Conservation (phyloP, 2,797 vertebrate species). For the Pelodytes ibericus region DNA sequence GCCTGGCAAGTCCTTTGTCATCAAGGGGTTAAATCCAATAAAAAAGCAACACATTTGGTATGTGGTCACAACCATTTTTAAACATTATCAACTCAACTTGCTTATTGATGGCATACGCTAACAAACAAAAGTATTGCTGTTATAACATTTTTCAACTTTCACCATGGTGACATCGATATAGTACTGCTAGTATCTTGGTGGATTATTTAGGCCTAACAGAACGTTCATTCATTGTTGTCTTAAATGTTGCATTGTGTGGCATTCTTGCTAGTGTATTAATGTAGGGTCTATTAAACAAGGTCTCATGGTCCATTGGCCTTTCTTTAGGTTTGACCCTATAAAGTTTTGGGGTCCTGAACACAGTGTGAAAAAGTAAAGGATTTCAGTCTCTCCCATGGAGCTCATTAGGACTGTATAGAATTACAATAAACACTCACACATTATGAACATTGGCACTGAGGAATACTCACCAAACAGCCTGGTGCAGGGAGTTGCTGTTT, state of each 20-base stretch:
- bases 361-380: conserved; percentile 85
- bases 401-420: conserved; percentile 98
- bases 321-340: conserved; percentile 87
- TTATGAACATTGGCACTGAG: conserved; percentile 89
- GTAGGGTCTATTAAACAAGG: conserved; percentile 80
- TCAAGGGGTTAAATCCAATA: no score
- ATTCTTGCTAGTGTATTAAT: conserved; percentile 83
- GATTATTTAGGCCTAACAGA: conserved; percentile 81
- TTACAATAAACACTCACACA: conserved; percentile 90
- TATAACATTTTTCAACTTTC: conserved; percentile 69
- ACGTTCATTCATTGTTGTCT: conserved; percentile 76
- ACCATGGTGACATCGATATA: conserved; percentile 74
- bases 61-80: no score
- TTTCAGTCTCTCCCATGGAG: conserved; percentile 89
- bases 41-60: no score
- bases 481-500: conserved; percentile 86
- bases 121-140: conserved; percentile 63
- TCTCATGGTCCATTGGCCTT: conserved; percentile 88
- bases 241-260: conserved; percentile 80
- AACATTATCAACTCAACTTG: no score
- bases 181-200: conserved; percentile 73
- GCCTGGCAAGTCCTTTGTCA: no score
- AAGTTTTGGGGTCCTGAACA: conserved; percentile 90
- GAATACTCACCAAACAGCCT: conserved; percentile 88
- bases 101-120: neutral